These are phyloP conservation scores for Bhutanitis thaidina DNA, from an alignment of 2,888 invertebrate genomes.

Conservation along the genomic window DNA sequence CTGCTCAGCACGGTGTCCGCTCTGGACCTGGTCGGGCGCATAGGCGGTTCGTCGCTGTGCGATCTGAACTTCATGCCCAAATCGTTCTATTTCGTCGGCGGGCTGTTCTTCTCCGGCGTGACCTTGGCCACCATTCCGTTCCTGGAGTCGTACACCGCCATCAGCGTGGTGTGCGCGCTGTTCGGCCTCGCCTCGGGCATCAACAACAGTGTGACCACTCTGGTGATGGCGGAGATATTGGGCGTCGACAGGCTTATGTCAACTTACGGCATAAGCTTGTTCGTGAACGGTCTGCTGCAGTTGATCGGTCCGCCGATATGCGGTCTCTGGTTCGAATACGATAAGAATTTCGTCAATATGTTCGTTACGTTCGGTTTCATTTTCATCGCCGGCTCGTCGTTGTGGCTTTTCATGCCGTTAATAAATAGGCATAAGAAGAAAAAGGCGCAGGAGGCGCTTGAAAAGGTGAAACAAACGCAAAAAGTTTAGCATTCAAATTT, in stretches of 20 bases:
- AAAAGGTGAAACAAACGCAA: background rate
- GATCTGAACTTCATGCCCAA: conserved; percentile 89
- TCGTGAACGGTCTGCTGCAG: conserved; percentile 91
- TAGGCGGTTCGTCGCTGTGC: conserved; percentile 91
- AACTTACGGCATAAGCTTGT: conserved; percentile 91
- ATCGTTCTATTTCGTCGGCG: conserved; percentile 89
- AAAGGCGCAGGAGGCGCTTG: conserved; percentile 23
- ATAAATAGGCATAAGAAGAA: conserved; percentile 71
- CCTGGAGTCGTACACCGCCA: conserved; percentile 78
- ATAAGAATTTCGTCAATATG: conserved; percentile 83
- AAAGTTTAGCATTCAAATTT: conserved; percentile 6
- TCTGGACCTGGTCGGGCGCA: conserved; percentile 89
- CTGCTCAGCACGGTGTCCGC: conserved; percentile 90
- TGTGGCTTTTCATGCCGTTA: conserved; percentile 89
- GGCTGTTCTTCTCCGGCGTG: conserved; percentile 88
- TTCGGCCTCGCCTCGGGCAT: conserved; percentile 91
- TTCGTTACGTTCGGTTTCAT: conserved; percentile 88
- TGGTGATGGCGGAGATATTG: conserved; percentile 93
- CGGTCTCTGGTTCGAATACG: conserved; percentile 84
- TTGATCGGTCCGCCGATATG: conserved; percentile 90
- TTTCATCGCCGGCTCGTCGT: conserved; percentile 84
- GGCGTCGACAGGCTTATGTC: conserved; percentile 91
- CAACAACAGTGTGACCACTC: conserved; percentile 91
- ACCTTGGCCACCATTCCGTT: conserved; percentile 86
- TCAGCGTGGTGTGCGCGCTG: conserved; percentile 85